These are phyloP conservation scores for Panthera uncia DNA, from an alignment of 2,113 vertebrate genomes.

Conservation along the genomic window DNA sequence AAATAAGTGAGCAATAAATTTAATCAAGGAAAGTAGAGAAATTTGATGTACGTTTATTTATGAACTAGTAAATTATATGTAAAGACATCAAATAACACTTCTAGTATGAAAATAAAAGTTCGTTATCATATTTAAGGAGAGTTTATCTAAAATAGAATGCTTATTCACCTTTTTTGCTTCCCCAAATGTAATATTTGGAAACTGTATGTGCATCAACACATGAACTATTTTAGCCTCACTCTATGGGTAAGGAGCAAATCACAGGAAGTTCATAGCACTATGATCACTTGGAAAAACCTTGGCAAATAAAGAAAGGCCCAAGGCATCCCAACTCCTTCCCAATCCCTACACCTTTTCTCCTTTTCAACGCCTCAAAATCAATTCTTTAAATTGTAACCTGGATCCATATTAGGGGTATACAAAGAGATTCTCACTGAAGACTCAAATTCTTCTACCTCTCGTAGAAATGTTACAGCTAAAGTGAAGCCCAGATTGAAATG, in stretches of 20 bases:
- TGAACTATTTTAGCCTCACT: background rate
- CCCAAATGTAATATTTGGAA: slow-evolving; percentile 16
- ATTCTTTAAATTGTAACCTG: background rate
- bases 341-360: background rate
- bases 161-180: background rate
- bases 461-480: background rate
- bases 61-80: background rate
- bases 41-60: background rate
- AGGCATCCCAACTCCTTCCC: background rate
- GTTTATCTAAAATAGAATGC: background rate
- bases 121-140: background rate
- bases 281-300: background rate
- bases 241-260: background rate
- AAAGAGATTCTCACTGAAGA: background rate
- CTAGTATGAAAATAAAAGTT: background rate
- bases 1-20: background rate
- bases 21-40: slow-evolving; percentile 22
- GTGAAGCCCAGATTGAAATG: background rate
- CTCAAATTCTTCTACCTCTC: background rate
- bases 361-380: background rate
- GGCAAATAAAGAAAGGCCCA: background rate
- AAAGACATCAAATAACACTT: slow-evolving; percentile 9
- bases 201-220: background rate
- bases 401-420: background rate
- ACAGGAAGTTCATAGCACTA: background rate